Evolutionary conservation across 92 coral and sea anemone genomes (phyloP).

Genomic region (Epizoanthus illoricatus): DNA sequence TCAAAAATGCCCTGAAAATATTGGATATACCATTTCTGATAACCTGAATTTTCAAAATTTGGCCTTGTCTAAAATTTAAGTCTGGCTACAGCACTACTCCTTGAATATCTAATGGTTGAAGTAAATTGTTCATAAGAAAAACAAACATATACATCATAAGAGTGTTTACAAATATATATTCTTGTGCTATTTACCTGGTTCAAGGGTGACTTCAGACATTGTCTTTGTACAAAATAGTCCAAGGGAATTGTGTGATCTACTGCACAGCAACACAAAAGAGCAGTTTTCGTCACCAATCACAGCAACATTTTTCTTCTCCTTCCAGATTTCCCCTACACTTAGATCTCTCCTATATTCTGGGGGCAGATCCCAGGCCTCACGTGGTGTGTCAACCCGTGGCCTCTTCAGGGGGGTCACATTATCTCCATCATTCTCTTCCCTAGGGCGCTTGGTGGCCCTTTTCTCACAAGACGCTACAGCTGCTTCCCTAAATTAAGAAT

Average conservation of each 20-base stretch:
- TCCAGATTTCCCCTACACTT: constrained; percentile 90
- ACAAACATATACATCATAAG: neutral
- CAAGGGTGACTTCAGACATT: constrained; percentile 50
- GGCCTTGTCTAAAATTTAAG: too few species aligned
- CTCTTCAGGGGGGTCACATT: constrained; percentile 25
- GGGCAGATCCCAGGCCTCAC: constrained; percentile 42
- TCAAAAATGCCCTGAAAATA: too few species aligned
- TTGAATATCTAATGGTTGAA: too few species aligned
- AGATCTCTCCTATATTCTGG: constrained; percentile 52
- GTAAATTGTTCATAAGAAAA: neutral
- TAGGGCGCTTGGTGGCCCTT: constrained; percentile 7
- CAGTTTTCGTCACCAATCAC: constrained; percentile 79
- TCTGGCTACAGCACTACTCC: too few species aligned
- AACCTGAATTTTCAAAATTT: too few species aligned
- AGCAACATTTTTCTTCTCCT: constrained; percentile 82
- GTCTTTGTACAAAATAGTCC: constrained; percentile 64
- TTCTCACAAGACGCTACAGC: too few species aligned
- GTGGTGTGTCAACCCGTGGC: constrained; percentile 6
- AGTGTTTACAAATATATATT: neutral
- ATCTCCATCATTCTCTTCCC: constrained; percentile 43
- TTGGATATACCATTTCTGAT: too few species aligned
- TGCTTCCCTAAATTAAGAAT: too few species aligned
- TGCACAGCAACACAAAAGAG: constrained; percentile 75
- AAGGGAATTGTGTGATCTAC: constrained; percentile 56
- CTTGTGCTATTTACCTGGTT: constrained; percentile 58